Evolutionary conservation across 2,113 vertebrate species (phyloP).

Genomic region (Trinectes maculatus): DNA sequence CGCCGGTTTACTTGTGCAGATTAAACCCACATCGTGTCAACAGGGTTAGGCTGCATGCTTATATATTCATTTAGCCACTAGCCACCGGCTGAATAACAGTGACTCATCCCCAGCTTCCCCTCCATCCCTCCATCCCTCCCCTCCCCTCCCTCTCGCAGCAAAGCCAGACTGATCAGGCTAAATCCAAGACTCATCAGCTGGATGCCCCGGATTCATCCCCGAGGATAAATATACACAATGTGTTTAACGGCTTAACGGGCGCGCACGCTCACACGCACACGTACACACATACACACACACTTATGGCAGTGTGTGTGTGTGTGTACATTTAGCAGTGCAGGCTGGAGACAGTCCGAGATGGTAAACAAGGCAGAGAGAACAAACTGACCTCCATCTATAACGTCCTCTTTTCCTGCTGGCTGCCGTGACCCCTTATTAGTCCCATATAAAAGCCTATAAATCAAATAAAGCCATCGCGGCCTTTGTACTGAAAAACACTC

Average conservation of each 20-base stretch:
- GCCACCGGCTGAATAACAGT: constrained; percentile 67
- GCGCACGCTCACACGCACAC: constrained; percentile 1
- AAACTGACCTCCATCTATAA: constrained; percentile 60
- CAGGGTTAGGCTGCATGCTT: constrained; percentile 63
- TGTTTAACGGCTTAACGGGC: constrained; percentile 70
- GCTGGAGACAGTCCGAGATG: constrained; percentile 54
- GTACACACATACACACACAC: background rate
- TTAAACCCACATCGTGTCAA: constrained; percentile 69
- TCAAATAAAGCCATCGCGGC: constrained; percentile 34
- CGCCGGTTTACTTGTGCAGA: constrained; percentile 53
- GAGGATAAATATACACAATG: constrained; percentile 75
- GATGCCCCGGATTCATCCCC: constrained; percentile 70
- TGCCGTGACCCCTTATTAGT: constrained; percentile 46
- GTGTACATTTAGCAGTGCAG: constrained; percentile 62
- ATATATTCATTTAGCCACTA: constrained; percentile 65
- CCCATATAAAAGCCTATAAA: constrained; percentile 42
- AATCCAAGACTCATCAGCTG: constrained; percentile 74
- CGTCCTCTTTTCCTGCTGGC: constrained; percentile 26
- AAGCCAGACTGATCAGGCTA: constrained; percentile 71
- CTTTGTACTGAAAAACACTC: constrained; percentile 1
- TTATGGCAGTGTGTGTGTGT: constrained; percentile 32
- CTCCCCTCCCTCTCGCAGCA: constrained; percentile 18
- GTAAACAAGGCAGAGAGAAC: constrained; percentile 70
- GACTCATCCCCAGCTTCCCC: constrained; percentile 65
- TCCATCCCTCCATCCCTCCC: constrained; percentile 5